Evolutionary conservation across 2,888 invertebrate species (phyloP).

Genomic region (Luperina testacea): DNA sequence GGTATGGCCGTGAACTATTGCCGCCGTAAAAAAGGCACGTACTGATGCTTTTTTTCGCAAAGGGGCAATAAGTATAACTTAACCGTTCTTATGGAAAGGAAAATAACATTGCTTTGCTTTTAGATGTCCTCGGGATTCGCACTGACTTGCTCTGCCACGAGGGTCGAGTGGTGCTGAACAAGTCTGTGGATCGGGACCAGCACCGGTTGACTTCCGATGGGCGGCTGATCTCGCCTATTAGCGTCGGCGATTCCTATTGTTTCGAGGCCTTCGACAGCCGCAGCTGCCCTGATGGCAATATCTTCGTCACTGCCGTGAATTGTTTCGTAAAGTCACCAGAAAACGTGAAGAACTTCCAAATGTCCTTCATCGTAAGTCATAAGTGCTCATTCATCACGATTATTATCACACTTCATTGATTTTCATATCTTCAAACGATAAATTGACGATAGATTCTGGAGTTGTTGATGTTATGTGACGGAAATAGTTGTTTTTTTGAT

Average conservation of each 20-base stretch:
- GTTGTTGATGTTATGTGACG: constrained; percentile 46
- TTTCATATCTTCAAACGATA: constrained; percentile 40
- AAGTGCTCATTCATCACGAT: constrained; percentile 65
- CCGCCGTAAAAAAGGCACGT: neutral
- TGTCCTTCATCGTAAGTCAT: constrained; percentile 86
- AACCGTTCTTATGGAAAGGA: neutral
- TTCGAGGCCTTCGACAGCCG: constrained; percentile 84
- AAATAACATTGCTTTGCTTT: constrained; percentile 45
- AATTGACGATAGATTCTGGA: constrained; percentile 32
- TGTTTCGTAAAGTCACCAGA: constrained; percentile 77
- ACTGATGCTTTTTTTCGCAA: neutral
- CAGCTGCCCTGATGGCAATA: constrained; percentile 72
- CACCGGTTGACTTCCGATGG: constrained; percentile 77
- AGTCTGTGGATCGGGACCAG: constrained; percentile 69
- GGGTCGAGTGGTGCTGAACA: constrained; percentile 78
- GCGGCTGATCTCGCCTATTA: constrained; percentile 68
- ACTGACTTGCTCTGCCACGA: constrained; percentile 73
- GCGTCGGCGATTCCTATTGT: constrained; percentile 79
- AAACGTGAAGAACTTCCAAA: constrained; percentile 75
- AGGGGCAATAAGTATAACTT: neutral
- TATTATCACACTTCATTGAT: neutral
- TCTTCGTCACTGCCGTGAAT: constrained; percentile 76
- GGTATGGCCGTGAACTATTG: constrained; percentile 12
- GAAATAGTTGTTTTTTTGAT: constrained; percentile 41
- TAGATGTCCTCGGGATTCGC: constrained; percentile 82